Base-by-base conservation (phyloP, 2,888 invertebrate species). In the Dilophus febrilis region DNA sequence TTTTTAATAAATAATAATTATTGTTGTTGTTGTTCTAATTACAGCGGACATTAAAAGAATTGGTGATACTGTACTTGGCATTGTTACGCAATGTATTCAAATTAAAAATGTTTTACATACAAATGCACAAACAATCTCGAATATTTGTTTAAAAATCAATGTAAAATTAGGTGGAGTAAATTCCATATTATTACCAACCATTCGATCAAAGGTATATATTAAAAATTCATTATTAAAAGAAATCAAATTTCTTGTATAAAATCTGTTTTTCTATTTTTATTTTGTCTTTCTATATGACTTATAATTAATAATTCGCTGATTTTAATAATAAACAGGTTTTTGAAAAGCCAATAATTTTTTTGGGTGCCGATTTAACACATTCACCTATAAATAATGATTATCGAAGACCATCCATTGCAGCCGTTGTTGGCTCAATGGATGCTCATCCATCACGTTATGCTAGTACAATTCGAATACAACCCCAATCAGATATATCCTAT, bases 71-170 rank as follows among this genome's bases (percentile, higher is more conserved):
- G 87, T 98, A 40, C 72, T 98, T 48, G 98, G 98, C 45, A 88
- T 99, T 85, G 98, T 98, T 47, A 99, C 98, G 30, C 98, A 99
- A 67, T 99, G 98, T 68, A 98, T 99, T 49, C 98, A 99, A 65
- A 94, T 95, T 11, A 99, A 98, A 69, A 99, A 99, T 64, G 98
- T 99, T 35, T 98, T 95, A 70, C 98, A 97, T 66, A 98, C 98
- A 4, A 95, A 97, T 26, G 97, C 98, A 16, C 98, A 99, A 67
- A 99, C 98, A 4, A 72, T 99, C 46, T 97, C 95, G 52, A 99
- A 99, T 70, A 72, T 99, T 47, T 99, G 98, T 65, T 76, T 99
- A 51, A 99, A 99, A 70, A 99, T 99, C 58, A 99, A 99, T 64
- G 98, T 99, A 22, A 99, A 99, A 65, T 71, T 99, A 41, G 98